Conservation (phyloP, 2,888 invertebrate genomes). For the Hyppa rectilinea region DNA sequence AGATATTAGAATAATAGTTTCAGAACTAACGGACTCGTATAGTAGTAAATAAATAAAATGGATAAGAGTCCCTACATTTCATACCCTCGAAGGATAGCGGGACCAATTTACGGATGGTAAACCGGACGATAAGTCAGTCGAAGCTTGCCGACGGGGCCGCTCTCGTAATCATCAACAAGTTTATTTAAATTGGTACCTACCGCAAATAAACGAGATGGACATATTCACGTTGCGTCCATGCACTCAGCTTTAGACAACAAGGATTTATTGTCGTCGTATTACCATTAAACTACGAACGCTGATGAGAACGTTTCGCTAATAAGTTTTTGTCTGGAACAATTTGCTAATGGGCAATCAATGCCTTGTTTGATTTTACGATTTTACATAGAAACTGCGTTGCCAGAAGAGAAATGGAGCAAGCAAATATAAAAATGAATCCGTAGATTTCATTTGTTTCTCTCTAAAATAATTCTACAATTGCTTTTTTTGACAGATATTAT, state of each 20-base stretch:
- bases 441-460: neutral
- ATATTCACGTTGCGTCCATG: conserved; percentile 64
- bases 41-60: conserved; percentile 63
- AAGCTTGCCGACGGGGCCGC: conserved; percentile 68
- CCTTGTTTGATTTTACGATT: neutral
- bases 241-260: conserved; percentile 60
- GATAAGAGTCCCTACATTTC: conserved; percentile 64
- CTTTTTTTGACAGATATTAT: neutral
- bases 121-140: conserved; percentile 70
- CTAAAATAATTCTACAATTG: neutral
- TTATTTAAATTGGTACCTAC: conserved; percentile 79
- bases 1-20: conserved; percentile 38
- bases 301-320: conserved; percentile 38
- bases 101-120: conserved; percentile 73
- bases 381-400: neutral
- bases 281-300: conserved; percentile 45
- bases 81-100: conserved; percentile 68
- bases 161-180: conserved; percentile 76
- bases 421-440: no score
- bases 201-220: conserved; percentile 75
- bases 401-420: neutral
- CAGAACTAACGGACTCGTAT: conserved; percentile 37
- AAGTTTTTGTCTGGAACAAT: conserved; percentile 21
- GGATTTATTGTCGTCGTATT: conserved; percentile 67
- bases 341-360: conserved; percentile 19